Percentiles rank a stretch among this genome's conserved stretches.
Conservation (phyloP, 2,797 vertebrate genomes). For the Anniella stebbinsi region DNA sequence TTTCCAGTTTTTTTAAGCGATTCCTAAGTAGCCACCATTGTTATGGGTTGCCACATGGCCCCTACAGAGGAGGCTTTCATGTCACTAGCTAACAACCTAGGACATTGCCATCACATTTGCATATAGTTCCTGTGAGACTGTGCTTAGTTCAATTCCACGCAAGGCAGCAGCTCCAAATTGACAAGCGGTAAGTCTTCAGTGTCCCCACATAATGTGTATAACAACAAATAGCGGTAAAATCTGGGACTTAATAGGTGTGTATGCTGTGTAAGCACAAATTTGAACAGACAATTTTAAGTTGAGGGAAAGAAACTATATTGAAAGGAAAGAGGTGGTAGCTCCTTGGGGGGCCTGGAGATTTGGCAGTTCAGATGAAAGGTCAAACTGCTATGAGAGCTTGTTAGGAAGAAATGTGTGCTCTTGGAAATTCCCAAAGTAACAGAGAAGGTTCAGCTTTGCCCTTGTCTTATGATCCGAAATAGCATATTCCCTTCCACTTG, state of each 20-base stretch:
- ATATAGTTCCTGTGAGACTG: not conserved
- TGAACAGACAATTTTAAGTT: not conserved
- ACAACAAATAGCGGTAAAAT: not conserved
- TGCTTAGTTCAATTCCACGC: not conserved
- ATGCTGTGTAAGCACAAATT: not conserved
- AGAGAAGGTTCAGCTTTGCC: constrained; percentile 1
- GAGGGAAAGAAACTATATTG: not conserved
- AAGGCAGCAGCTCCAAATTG: not conserved
- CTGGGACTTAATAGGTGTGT: not conserved
- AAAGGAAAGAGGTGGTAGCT: accelerated
- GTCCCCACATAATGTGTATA: not conserved
- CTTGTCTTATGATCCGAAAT: not conserved
- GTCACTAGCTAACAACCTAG: not conserved
- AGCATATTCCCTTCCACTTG: not conserved
- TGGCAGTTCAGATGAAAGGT: constrained; percentile 3
- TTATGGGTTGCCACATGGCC: not conserved
- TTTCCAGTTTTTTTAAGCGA: too few relatives aligned
- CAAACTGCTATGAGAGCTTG: not conserved
- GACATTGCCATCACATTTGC: not conserved
- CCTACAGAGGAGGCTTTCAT: not conserved
- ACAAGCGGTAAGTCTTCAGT: not conserved
- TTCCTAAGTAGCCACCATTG: too few relatives aligned
- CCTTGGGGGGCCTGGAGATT: not conserved
- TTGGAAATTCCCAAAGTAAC: not conserved
- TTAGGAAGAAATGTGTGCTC: not conserved